A percentile compares a stretch with the other conserved stretches of the same genome.
phyloP scores from a whole-genome alignment of 2,888 invertebrate genomes.

The Lasius platythorax region DNA sequence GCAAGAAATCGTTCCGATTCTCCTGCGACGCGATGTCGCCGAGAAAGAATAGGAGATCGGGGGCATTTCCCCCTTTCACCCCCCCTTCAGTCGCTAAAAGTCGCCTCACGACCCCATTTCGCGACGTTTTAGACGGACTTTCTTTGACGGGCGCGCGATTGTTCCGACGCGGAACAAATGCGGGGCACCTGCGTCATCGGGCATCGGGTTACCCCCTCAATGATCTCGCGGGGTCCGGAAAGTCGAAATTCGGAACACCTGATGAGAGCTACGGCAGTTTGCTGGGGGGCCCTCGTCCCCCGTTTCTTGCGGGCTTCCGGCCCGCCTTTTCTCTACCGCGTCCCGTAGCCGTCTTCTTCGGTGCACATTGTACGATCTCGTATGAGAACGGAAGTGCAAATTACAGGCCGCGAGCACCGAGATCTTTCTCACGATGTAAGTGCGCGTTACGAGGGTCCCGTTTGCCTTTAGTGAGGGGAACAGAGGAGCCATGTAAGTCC shows the following conservation, averaged over 20 bases:
- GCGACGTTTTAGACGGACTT: constrained; percentile 75
- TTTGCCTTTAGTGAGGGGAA: constrained; percentile 30
- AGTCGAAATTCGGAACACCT: constrained; percentile 67
- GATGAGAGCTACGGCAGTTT: constrained; percentile 70
- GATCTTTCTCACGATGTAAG: constrained; percentile 83
- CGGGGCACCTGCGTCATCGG: constrained; percentile 81
- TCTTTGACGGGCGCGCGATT: constrained; percentile 59
- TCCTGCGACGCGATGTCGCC: constrained; percentile 12
- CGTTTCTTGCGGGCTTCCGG: constrained; percentile 22
- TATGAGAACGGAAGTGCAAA: constrained; percentile 85
- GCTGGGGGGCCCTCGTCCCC: constrained; percentile 74
- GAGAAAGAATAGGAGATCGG: constrained; percentile 33
- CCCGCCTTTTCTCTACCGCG: constrained; percentile 27
- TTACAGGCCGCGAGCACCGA: constrained; percentile 76
- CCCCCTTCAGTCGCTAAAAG: constrained; percentile 52
- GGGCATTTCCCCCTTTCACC: neutral
- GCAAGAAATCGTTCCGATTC: constrained; percentile 77
- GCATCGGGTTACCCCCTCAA: constrained; percentile 82
- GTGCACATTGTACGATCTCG: constrained; percentile 66
- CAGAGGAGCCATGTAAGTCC: constrained; percentile 22
- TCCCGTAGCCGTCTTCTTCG: constrained; percentile 39
- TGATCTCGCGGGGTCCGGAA: constrained; percentile 60
- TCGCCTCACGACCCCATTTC: constrained; percentile 69
- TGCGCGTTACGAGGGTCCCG: constrained; percentile 59
- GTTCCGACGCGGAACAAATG: constrained; percentile 74